Evolutionary conservation across 2,797 vertebrate genomes (phyloP).

Genomic region (Balearica regulorum): DNA sequence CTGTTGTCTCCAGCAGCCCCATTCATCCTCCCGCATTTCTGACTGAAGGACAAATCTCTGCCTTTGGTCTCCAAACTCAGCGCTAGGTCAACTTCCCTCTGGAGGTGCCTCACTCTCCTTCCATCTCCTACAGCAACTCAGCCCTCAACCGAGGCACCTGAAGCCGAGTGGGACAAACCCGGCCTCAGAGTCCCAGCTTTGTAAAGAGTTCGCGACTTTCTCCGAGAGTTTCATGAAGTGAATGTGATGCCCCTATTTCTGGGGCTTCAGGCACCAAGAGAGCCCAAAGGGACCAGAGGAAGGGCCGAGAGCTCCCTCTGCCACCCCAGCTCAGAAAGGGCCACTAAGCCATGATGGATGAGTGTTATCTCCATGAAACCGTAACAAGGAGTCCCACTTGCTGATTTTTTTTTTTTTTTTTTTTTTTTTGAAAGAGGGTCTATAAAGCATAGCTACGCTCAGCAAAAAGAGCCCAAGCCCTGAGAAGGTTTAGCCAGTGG

Average conservation of each 20-base stretch:
- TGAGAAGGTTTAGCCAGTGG: neutral
- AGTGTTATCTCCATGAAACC: neutral
- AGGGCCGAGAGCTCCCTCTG: neutral
- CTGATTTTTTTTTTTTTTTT: neutral
- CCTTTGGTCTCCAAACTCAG: neutral
- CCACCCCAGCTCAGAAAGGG: neutral
- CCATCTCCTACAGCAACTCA: neutral
- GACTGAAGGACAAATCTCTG: neutral
- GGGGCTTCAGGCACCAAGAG: neutral
- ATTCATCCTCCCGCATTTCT: neutral
- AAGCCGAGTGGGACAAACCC: neutral
- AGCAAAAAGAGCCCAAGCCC: neutral
- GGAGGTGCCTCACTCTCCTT: neutral
- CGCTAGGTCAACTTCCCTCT: neutral
- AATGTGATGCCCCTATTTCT: neutral
- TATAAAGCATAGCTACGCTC: neutral
- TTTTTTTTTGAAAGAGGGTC: neutral
- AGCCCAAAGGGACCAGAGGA: neutral
- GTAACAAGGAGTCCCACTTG: neutral
- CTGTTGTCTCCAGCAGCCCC: neutral
- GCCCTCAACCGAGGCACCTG: rapidly evolving
- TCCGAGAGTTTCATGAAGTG: neutral
- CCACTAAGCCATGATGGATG: neutral
- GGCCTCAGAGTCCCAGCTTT: neutral
- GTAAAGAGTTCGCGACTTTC: neutral